Evolutionary conservation across 2,888 invertebrate genomes (phyloP), one percentile per base, ranked within the genome.

Genomic region (Amaurobius ferox): DNA sequence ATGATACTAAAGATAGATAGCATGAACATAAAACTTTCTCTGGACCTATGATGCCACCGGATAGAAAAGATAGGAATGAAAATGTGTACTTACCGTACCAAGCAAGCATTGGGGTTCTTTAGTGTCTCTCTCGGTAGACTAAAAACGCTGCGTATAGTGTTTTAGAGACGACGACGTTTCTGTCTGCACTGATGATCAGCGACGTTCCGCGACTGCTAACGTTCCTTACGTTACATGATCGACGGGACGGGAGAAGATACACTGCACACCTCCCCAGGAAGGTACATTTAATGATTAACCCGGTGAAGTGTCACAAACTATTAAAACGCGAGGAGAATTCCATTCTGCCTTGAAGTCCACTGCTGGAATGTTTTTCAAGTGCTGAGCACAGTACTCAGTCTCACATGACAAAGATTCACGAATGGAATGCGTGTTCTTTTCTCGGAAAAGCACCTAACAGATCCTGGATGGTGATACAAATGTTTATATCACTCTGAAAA

Each of bases 71-170:
- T 5, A 35, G 6, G 35, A 35, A 35, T n/a, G n/a, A 9, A 44
- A 16, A 9, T 61, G 64, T 9, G 55, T 67, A 85, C 83, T 85
- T 85, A 85, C 83, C 83, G 77, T 85, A 85, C 83, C 83, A 85
- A 66, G 83, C 83, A n/a, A 85, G 83, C 83, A 85, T 85, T 66
- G 55, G 67, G 48, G 55, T 67, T 76, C 26, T 71, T 66, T 3
- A 16, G 23, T 55, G 66, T 72, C 83, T n/a, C n/a, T n/a, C n/a
- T n/a, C n/a, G 68, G 71, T 48, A 40, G 40, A 61, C 2, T 1
- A 23, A 23, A 23, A 55, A 62, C 70, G 76, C 70, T 76, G 13
- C 7, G 19, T 40, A 9, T 39, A 48, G 35, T 9, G 35, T 35
- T 5, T 35, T 35, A n/a, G n/a, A 28, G 39, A 66, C 28, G 29